phyloP scores from a whole-genome alignment of 2,113 vertebrate genomes.

The Bungarus multicinctus region DNA sequence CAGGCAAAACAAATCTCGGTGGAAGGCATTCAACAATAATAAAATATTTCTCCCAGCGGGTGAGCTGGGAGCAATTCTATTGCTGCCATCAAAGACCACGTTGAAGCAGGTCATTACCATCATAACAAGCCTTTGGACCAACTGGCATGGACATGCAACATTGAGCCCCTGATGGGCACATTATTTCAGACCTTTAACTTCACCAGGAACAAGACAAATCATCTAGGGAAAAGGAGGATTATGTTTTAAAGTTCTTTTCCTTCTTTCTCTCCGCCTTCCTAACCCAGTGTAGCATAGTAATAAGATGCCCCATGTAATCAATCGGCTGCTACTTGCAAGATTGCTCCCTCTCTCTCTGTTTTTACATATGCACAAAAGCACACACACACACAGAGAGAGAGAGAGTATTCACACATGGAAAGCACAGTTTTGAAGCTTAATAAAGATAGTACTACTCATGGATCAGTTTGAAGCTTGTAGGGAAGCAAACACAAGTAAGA shows the following conservation, averaged over 20 bases:
- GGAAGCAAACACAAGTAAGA: conserved; percentile 27
- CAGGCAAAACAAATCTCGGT: conserved; percentile 79
- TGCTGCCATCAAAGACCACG: conserved; percentile 75
- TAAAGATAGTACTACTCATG: conserved; percentile 5
- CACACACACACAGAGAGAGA: background rate
- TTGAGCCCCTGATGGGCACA: conserved; percentile 80
- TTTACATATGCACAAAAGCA: background rate
- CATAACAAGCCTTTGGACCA: conserved; percentile 83
- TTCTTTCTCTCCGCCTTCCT: background rate
- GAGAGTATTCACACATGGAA: background rate
- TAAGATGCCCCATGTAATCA: conserved; percentile 64
- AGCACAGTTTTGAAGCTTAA: background rate
- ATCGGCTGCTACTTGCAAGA: conserved; percentile 58
- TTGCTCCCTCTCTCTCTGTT: background rate
- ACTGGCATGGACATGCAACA: conserved; percentile 84
- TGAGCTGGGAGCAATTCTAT: conserved; percentile 78
- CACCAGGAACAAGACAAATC: conserved; percentile 74
- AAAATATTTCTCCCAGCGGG: conserved; percentile 85
- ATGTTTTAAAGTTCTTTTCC: conserved; percentile 76
- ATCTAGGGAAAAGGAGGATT: conserved; percentile 70
- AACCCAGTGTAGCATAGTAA: conserved; percentile 60
- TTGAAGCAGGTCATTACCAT: conserved; percentile 82
- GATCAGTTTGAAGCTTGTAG: conserved; percentile 13
- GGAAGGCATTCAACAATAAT: conserved; percentile 81
- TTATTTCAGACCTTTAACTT: conserved; percentile 84